Base-by-base conservation (phyloP, 1,140 invertebrate species). In the Helicoverpa armigera region DNA sequence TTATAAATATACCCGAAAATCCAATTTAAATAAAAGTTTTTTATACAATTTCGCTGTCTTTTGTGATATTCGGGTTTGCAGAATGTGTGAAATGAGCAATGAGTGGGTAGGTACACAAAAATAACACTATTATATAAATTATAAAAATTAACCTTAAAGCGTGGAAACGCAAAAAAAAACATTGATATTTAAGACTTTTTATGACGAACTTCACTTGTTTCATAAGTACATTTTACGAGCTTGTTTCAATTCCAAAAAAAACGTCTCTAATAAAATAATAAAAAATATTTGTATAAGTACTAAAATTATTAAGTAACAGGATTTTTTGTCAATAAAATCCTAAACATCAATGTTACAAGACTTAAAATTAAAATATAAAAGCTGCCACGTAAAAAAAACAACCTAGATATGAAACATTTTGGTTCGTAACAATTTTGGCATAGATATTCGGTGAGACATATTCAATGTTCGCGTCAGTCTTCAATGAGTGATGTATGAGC, bases 361-460 rank as follows among this genome's bases (percentile, higher is more conserved):
- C 63, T 51, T 79, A 67, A 75, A 77, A 60, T 23, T 79, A 72
- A 60, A 83, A 31, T 11, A 73, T 43, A 69, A 51, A 43, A 54
- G 60, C 73, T 77, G 73, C 50, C 61, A 56, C n/a, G 78, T 58
- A 76, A 75, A 69, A n/a, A 73, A 56, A 69, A 69, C 54, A 82
- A 81, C n/a, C 56, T 35, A 16, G 13, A n/a, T 67, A 63, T 76
- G 12, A 85, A 84, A 74, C 53, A 83, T 83, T 90, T 90, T 91
- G 89, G 87, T 88, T 88, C 85, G 18, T 31, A 82, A 82, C 77
- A 76, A 87, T 85, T 90, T 91, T 88, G 89, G 88, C 87, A 83
- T 81, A 73, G 82, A 83, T 81, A 35, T 72, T 82, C 84, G 84
- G 85, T 87, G 86, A 86, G 76, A 84, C 61, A 82, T 79, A 51